Evolutionary conservation across 2,113 vertebrate genomes (phyloP).

Genomic region (Passer montanus): DNA sequence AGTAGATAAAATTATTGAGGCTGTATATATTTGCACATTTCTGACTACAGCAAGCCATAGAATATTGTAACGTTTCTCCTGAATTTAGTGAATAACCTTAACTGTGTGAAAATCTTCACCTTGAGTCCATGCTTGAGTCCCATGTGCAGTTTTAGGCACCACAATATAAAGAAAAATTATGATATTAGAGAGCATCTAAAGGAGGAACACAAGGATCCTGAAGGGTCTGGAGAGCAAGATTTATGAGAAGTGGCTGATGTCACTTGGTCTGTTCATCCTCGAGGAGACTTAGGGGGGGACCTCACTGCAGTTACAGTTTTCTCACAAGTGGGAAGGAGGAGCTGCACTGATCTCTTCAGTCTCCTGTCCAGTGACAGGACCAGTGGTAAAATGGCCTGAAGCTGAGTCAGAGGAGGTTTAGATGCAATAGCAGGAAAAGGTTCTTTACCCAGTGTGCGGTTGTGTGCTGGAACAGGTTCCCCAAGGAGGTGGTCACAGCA

Average conservation of each 20-base stretch:
- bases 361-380: background rate
- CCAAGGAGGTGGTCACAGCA: background rate
- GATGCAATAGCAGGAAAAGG: background rate
- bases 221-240: background rate
- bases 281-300: background rate
- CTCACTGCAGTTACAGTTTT: background rate
- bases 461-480: background rate
- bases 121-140: no score
- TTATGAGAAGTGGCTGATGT: rapidly evolving
- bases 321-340: background rate
- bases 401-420: background rate
- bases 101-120: background rate
- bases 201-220: background rate
- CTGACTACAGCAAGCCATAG: background rate
- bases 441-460: background rate
- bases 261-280: background rate
- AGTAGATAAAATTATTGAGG: background rate
- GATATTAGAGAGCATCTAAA: background rate
- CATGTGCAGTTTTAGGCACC: background rate
- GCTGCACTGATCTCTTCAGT: background rate
- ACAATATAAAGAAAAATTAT: background rate
- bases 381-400: background rate
- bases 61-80: background rate
- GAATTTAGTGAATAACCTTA: background rate
- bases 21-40: background rate